Evolutionary conservation across 2,888 invertebrate genomes (phyloP).

Genomic region (Oasisia sp.): DNA sequence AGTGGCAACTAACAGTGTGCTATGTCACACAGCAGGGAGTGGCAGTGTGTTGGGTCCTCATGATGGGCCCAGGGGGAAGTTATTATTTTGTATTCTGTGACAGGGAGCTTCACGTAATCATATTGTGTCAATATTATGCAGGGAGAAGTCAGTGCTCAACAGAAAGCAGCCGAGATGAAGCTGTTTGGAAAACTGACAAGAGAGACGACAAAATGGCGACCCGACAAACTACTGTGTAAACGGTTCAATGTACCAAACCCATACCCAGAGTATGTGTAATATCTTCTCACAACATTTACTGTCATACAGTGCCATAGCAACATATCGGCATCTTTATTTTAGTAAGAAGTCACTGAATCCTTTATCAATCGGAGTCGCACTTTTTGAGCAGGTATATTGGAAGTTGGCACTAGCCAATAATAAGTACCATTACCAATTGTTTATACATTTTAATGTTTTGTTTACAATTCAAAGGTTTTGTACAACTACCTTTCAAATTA

Average conservation of each 20-base stretch:
- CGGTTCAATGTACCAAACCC: slow-evolving; percentile 94
- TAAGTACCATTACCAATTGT: no score
- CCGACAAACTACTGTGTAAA: slow-evolving; percentile 84
- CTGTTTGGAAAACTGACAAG: slow-evolving; percentile 84
- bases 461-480: no score
- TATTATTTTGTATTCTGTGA: background rate
- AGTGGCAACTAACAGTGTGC: background rate
- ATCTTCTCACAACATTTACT: background rate
- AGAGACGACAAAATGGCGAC: slow-evolving; percentile 78
- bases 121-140: slow-evolving; percentile 35
- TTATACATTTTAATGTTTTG: no score
- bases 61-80: background rate
- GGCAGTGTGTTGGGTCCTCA: background rate
- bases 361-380: no score
- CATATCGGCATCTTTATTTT: background rate
- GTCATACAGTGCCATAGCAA: background rate
- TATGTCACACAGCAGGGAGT: background rate
- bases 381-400: no score
- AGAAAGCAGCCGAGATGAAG: slow-evolving; percentile 78
- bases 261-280: slow-evolving; percentile 69
- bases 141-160: slow-evolving; percentile 69
- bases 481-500: no score
- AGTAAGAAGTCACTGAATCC: no score
- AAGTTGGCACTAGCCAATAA: no score
- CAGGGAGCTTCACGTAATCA: background rate